phyloP scores from a whole-genome alignment of 2,797 vertebrate species.

The Chiloscyllium punctatum region DNA sequence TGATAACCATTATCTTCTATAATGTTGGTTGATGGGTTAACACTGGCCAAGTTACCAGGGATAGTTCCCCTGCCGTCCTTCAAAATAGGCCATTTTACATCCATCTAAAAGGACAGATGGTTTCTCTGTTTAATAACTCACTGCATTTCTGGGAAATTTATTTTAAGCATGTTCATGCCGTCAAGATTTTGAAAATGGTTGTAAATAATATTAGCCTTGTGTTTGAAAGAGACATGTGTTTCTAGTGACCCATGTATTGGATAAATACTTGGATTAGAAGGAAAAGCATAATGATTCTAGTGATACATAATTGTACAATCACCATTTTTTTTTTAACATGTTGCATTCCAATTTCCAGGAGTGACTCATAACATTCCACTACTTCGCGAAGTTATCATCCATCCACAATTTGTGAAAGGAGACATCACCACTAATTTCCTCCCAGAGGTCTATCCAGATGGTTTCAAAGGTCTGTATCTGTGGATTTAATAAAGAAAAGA shows the following conservation, averaged over 20 bases:
- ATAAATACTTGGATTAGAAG: background rate
- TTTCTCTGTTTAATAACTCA: background rate
- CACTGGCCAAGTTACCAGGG: no score
- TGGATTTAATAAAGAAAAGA: constrained; percentile 41
- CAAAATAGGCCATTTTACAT: background rate
- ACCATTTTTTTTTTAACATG: background rate
- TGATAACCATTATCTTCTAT: background rate
- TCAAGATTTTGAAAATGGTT: background rate
- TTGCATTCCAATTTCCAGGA: constrained; percentile 56
- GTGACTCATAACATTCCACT: constrained; percentile 94
- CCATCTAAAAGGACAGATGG: background rate
- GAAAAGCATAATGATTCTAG: background rate
- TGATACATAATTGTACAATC: background rate
- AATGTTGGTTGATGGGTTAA: background rate
- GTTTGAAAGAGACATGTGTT: background rate
- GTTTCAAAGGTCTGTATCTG: constrained; percentile 76
- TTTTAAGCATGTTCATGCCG: background rate
- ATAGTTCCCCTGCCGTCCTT: background rate
- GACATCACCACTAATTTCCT: constrained; percentile 94
- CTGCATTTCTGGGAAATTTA: background rate
- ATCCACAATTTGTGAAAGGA: constrained; percentile 82
- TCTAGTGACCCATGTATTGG: background rate
- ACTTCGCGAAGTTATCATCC: constrained; percentile 82
- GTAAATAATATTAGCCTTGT: background rate
- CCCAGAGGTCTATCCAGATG: constrained; percentile 87